These are phyloP conservation scores for Plebejus anna DNA, from an alignment of 2,888 invertebrate genomes.

Conservation along the genomic window DNA sequence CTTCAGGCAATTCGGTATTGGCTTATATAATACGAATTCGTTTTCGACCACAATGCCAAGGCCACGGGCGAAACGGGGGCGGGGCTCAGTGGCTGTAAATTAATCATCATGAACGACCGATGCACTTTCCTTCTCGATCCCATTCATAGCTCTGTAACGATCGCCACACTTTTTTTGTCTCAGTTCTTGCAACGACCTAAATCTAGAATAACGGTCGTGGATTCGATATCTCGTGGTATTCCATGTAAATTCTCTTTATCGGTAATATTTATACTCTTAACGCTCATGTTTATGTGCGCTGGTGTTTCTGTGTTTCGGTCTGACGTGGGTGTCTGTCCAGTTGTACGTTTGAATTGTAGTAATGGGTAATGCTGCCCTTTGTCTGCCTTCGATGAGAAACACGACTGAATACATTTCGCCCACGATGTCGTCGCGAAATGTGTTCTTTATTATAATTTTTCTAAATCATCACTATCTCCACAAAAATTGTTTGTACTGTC, in stretches of 20 bases:
- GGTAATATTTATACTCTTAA: slow-evolving; percentile 70
- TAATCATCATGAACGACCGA: slow-evolving; percentile 63
- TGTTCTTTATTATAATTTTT: slow-evolving; percentile 2
- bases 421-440: slow-evolving; percentile 44
- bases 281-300: slow-evolving; percentile 64
- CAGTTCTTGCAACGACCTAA: slow-evolving; percentile 42
- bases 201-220: slow-evolving; percentile 53
- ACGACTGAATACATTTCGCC: slow-evolving; percentile 46
- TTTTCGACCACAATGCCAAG: slow-evolving; percentile 54
- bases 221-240: slow-evolving; percentile 58
- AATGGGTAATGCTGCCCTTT: slow-evolving; percentile 43
- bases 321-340: slow-evolving; percentile 71
- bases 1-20: slow-evolving; percentile 60
- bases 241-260: slow-evolving; percentile 68
- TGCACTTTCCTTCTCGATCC: slow-evolving; percentile 72
- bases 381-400: slow-evolving; percentile 20
- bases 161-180: slow-evolving; percentile 38
- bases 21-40: slow-evolving; percentile 58
- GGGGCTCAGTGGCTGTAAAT: slow-evolving; percentile 62
- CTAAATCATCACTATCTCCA: background rate
- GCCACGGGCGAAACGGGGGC: slow-evolving; percentile 57
- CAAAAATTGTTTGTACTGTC: background rate
- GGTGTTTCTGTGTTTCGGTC: slow-evolving; percentile 55
- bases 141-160: slow-evolving; percentile 51
- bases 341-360: slow-evolving; percentile 55